These are phyloP conservation scores for Galleria mellonella DNA, from an alignment of 1,140 invertebrate species.

Conservation along the genomic window DNA sequence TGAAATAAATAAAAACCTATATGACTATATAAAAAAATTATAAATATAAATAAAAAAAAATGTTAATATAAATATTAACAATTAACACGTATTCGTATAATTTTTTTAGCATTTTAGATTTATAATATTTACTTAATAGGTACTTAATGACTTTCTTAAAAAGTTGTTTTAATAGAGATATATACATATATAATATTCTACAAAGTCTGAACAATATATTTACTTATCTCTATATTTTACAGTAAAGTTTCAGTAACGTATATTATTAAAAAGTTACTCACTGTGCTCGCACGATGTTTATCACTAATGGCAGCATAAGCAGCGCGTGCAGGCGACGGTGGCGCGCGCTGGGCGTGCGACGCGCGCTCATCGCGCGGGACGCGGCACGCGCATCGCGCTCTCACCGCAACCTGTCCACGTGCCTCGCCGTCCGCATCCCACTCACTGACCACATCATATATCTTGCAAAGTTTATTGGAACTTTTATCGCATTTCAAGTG, in stretches of 20 bases:
- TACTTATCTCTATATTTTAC: neutral
- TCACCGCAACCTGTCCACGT: constrained; percentile 21
- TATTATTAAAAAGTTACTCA: constrained; percentile 28
- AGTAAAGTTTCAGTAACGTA: neutral
- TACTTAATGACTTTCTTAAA: too few species aligned
- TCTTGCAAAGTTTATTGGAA: neutral
- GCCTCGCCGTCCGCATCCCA: constrained; percentile 4
- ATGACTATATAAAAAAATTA: too few species aligned
- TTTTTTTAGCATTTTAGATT: too few species aligned
- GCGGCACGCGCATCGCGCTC: constrained; percentile 40
- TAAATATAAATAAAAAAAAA: too few species aligned
- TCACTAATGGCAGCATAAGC: constrained; percentile 25
- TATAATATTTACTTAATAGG: too few species aligned
- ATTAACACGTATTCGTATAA: too few species aligned
- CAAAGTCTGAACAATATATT: neutral
- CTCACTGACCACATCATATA: neutral
- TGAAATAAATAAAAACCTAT: too few species aligned
- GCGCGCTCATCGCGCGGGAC: constrained; percentile 58
- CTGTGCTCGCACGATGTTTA: constrained; percentile 41
- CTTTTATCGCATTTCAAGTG: neutral
- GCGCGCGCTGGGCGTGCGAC: constrained; percentile 31
- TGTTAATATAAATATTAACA: too few species aligned
- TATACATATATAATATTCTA: too few species aligned
- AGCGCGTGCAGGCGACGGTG: constrained; percentile 35
- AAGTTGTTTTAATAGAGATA: too few species aligned